Evolutionary conservation across 2,797 vertebrate genomes (phyloP).

Genomic region (Takifugu rubripes): DNA sequence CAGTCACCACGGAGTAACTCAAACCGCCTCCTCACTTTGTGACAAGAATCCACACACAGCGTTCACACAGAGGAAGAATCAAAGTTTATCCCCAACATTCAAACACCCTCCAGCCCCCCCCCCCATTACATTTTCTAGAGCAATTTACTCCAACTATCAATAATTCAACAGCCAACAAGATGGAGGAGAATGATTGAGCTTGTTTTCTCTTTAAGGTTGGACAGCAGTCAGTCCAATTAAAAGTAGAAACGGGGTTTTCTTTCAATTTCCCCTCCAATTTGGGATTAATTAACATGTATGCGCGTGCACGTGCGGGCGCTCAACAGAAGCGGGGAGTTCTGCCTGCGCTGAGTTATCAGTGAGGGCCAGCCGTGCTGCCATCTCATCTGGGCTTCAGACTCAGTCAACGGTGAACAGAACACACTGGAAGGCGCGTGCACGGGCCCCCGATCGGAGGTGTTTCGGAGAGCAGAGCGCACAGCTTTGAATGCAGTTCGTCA

Average conservation of each 20-base stretch:
- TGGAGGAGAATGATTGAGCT: slow-evolving; percentile 59
- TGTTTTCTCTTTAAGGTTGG: slow-evolving; percentile 68
- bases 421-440: slow-evolving; percentile 23
- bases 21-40: slow-evolving; percentile 41
- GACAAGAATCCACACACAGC: slow-evolving; percentile 47
- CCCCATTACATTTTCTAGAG: slow-evolving; percentile 43
- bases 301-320: slow-evolving; percentile 21
- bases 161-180: slow-evolving; percentile 66
- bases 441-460: background rate
- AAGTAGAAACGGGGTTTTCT: slow-evolving; percentile 46
- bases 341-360: slow-evolving; percentile 72
- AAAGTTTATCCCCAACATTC: slow-evolving; percentile 50
- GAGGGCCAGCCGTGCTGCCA: slow-evolving; percentile 68
- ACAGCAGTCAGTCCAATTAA: slow-evolving; percentile 75
- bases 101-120: slow-evolving; percentile 40
- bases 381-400: slow-evolving; percentile 75
- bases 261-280: slow-evolving; percentile 47
- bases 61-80: slow-evolving; percentile 61
- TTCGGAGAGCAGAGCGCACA: background rate
- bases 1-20: slow-evolving; percentile 56
- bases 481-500: too few relatives aligned
- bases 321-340: slow-evolving; percentile 37
- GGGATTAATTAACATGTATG: slow-evolving; percentile 66
- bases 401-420: slow-evolving; percentile 71
- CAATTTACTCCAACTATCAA: slow-evolving; percentile 52